Conservation (phyloP, 1,140 invertebrate genomes). For the Halictus rubicundus region DNA sequence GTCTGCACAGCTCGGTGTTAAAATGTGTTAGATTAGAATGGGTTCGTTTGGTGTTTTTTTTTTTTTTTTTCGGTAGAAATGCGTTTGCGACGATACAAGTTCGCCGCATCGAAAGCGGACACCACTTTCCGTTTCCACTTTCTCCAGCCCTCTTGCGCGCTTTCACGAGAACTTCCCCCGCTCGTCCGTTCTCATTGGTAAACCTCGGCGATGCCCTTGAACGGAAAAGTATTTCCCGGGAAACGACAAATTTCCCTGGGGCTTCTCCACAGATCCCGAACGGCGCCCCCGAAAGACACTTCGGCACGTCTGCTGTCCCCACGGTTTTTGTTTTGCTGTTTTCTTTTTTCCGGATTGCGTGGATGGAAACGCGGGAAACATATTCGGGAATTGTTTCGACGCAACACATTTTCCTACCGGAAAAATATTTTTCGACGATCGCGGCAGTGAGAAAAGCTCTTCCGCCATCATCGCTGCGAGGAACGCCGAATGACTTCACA, state of each 20-base stretch:
- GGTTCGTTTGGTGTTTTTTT: neutral
- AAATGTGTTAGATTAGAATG: too few species aligned
- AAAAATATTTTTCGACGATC: too few species aligned
- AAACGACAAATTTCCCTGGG: slow-evolving; percentile 13
- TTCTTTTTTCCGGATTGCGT: neutral
- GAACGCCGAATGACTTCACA: too few species aligned
- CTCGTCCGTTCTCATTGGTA: neutral
- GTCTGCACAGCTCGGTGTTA: too few species aligned
- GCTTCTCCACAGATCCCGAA: neutral
- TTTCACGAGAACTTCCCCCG: neutral
- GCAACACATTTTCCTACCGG: too few species aligned
- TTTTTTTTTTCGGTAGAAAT: neutral
- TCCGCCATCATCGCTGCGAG: too few species aligned
- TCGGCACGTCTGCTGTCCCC: neutral
- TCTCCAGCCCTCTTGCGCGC: neutral
- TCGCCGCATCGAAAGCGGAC: slow-evolving; percentile 1
- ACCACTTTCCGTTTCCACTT: slow-evolving; percentile 27
- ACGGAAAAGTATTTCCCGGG: slow-evolving; percentile 19
- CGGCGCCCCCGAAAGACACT: neutral
- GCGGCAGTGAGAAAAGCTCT: too few species aligned
- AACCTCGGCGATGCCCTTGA: slow-evolving; percentile 11
- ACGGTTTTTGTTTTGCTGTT: too few species aligned
- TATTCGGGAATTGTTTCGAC: neutral
- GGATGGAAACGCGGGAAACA: neutral
- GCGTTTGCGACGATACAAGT: neutral